These are phyloP conservation scores for Siniperca knerii DNA, from an alignment of 2,113 vertebrate species.

Conservation along the genomic window DNA sequence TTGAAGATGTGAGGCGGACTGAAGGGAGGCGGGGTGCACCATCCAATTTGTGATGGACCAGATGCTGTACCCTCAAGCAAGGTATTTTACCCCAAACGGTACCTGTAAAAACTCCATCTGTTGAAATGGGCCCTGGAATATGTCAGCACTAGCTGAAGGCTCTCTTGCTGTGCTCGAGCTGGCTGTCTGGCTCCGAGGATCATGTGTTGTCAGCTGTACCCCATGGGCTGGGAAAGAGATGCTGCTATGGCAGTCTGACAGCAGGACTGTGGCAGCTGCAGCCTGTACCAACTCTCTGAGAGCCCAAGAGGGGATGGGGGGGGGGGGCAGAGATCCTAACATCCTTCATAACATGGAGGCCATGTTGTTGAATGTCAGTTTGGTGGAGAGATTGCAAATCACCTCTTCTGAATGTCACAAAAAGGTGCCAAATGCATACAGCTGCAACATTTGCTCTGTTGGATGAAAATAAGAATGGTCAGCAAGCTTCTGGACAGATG, in stretches of 20 bases:
- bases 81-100: conserved; percentile 81
- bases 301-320: conserved; percentile 22
- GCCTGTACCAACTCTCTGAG: conserved; percentile 46
- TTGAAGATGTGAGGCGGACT: conserved; percentile 29
- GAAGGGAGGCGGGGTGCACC: conserved; percentile 45
- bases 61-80: conserved; percentile 82
- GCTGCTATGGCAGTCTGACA: conserved; percentile 70
- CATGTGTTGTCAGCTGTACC: conserved; percentile 74
- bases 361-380: conserved; percentile 67
- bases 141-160: conserved; percentile 81
- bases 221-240: conserved; percentile 69
- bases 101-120: conserved; percentile 85
- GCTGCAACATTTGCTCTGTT: conserved; percentile 52
- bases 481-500: conserved; percentile 44
- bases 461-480: conserved; percentile 51
- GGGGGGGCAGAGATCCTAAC: conserved; percentile 27
- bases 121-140: conserved; percentile 77
- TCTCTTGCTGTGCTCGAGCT: conserved; percentile 66
- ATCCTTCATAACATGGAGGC: conserved; percentile 36
- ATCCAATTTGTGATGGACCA: conserved; percentile 82
- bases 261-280: conserved; percentile 65
- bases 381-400: conserved; percentile 53
- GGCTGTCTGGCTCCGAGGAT: conserved; percentile 74
- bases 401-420: conserved; percentile 67
- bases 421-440: conserved; percentile 61